A percentile compares a stretch with the other conserved stretches of the same genome.
phyloP scores from a whole-genome alignment of 2,888 invertebrate species.

The Cerastis leucographa region DNA sequence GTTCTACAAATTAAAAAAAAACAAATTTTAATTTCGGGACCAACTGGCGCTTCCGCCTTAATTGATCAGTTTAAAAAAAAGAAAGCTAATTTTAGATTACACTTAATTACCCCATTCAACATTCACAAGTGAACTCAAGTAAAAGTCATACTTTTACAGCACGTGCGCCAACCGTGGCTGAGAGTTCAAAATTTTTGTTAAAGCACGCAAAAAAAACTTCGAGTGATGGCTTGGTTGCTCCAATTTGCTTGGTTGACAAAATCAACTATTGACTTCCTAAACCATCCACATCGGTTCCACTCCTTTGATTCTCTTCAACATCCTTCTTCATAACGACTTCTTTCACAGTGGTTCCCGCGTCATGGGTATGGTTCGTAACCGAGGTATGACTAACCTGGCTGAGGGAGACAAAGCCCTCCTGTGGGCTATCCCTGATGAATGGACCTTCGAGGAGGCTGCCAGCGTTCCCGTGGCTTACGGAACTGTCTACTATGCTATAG shows the following conservation, averaged over 20 bases:
- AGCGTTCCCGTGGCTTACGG: conserved; percentile 95
- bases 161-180: too few species aligned
- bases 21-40: too few species aligned
- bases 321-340: neutral
- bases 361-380: conserved; percentile 92
- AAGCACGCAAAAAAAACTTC: too few species aligned
- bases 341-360: conserved; percentile 90
- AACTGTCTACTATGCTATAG: conserved; percentile 91
- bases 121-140: too few species aligned
- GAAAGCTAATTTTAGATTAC: too few species aligned
- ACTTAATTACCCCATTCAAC: too few species aligned
- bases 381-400: conserved; percentile 92
- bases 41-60: too few species aligned
- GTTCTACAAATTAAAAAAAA: too few species aligned
- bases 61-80: too few species aligned
- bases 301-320: neutral
- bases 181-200: too few species aligned
- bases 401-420: conserved; percentile 89
- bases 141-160: too few species aligned
- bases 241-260: neutral
- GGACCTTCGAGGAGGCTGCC: conserved; percentile 94
- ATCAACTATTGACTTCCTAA: neutral
- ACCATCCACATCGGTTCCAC: neutral
- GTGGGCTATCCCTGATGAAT: conserved; percentile 93
- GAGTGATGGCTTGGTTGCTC: too few species aligned